Base-by-base conservation (phyloP, 2,113 vertebrate genomes). In the Brachypodius melanocephalos region DNA sequence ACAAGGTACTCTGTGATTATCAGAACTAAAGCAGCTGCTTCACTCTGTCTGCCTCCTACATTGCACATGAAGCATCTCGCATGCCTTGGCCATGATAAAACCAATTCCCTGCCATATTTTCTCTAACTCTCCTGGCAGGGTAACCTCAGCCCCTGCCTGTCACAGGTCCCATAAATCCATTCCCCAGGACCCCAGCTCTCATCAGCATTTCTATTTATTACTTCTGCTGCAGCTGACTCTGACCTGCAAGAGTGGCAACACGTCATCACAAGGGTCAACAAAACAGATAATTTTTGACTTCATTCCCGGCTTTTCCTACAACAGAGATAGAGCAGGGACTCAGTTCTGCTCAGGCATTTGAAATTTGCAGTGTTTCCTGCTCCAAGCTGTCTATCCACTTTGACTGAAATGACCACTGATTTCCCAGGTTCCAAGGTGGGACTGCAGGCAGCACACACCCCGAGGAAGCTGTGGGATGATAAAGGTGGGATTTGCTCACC, bases 401-500 rank as follows among this genome's bases (percentile, higher is more conserved):
- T 29, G 73, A 61, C 61, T 51, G 66, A 81, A 71, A 32, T 25
- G 57, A 72, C 84, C n/a, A 6, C 2, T 40, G 8, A 42, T 48
- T 72, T 67, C 9, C n/a, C 52, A 43, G 22, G 80, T 9, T 40
- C 38, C 43, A 4, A 52, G 45, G 51, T 31, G 48, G 57, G 34
- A 58, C 15, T 36, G 2, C 19, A 31, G 36, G 38, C 20, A 54
- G 81, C 5, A 12, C 58, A 22, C 4, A 14, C 78, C 63, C 89
- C 5, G 2, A 7, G 54, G 68, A 81, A 62, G 32, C 15, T 4
- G 36, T 8, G 26, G 49, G 38, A 9, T 6, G 21, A 1, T 1
- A 1, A 2, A 26, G 58, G 38, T 12, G 14, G 1, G 5, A 5
- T 74, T 68, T 83, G 52, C 99, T 98, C 48, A 99, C 99, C 99